phyloP scores from a whole-genome alignment of 2,113 vertebrate genomes.

The Cettia cetti region DNA sequence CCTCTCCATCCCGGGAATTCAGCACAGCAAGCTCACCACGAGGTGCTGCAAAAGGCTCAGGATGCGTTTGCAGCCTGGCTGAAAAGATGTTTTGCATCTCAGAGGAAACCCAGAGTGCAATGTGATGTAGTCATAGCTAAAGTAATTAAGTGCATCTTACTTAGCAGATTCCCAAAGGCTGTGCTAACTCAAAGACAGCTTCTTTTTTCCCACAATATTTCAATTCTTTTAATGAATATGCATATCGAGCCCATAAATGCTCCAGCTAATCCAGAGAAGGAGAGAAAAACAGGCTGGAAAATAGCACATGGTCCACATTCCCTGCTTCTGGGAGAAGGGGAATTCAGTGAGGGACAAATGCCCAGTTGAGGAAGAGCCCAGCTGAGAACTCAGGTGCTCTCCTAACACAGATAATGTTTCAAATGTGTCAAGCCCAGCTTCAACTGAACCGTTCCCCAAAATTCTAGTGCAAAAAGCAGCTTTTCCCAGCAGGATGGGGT shows the following conservation, averaged over 20 bases:
- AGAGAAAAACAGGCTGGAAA: not conserved
- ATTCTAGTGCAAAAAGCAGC: not conserved
- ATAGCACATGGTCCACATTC: not conserved
- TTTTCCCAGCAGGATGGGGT: not conserved
- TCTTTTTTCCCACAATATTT: not conserved
- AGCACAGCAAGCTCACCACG: not conserved
- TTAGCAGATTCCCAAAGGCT: constrained; percentile 57
- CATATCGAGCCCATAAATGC: not conserved
- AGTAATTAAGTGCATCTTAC: constrained; percentile 55
- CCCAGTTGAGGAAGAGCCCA: not conserved
- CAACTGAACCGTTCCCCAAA: not conserved
- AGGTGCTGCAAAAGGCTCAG: not conserved
- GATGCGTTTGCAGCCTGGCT: not conserved
- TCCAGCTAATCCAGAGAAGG: not conserved
- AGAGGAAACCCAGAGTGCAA: constrained; percentile 9
- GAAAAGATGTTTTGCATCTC: constrained; percentile 5
- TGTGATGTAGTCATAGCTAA: not conserved
- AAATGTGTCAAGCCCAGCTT: not conserved
- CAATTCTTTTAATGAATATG: constrained; percentile 8
- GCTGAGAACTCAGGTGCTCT: not conserved
- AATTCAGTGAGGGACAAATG: not conserved
- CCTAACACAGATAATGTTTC: not conserved
- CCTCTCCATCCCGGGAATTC: fast-evolving
- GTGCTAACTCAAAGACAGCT: constrained; percentile 27
- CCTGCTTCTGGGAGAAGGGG: not conserved